Percentiles rank a stretch among this genome's conserved stretches.
Conservation (phyloP, 2,888 invertebrate species). For the Mimas tiliae region DNA sequence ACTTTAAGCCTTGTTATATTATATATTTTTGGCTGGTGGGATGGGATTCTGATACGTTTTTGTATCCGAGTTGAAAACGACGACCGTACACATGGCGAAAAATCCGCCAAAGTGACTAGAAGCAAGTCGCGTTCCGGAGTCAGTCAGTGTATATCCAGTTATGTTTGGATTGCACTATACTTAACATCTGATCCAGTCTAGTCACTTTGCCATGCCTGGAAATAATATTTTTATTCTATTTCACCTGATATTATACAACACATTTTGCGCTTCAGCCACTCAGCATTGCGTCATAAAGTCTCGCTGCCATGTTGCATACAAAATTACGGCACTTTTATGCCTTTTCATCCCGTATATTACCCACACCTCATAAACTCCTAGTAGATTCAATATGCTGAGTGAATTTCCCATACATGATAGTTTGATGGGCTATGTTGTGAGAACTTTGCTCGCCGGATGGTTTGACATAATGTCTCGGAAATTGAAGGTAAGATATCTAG, state of each 20-base stretch:
- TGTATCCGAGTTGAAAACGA: too few relatives aligned
- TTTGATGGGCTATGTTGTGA: background rate
- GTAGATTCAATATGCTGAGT: slow-evolving; percentile 49
- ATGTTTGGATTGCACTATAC: too few relatives aligned
- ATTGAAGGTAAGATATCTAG: slow-evolving; percentile 2
- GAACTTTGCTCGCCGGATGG: slow-evolving; percentile 15
- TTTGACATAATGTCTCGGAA: slow-evolving; percentile 13
- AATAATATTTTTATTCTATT: too few relatives aligned
- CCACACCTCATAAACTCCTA: slow-evolving; percentile 61
- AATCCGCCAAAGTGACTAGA: too few relatives aligned
- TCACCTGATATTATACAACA: background rate
- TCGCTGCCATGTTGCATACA: slow-evolving; percentile 67
- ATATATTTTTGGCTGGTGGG: too few relatives aligned
- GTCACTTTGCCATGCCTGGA: too few relatives aligned
- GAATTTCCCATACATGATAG: slow-evolving; percentile 56
- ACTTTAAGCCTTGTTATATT: too few relatives aligned
- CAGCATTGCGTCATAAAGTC: slow-evolving; percentile 40
- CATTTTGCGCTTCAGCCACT: background rate
- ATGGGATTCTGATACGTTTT: too few relatives aligned
- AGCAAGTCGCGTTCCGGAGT: too few relatives aligned
- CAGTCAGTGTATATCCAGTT: too few relatives aligned
- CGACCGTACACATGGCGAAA: too few relatives aligned
- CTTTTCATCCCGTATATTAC: slow-evolving; percentile 42
- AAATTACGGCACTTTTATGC: slow-evolving; percentile 75
- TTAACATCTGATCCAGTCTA: too few relatives aligned